These are phyloP conservation scores for Tiaroga cobitis DNA, from an alignment of 2,797 vertebrate genomes.

Conservation along the genomic window DNA sequence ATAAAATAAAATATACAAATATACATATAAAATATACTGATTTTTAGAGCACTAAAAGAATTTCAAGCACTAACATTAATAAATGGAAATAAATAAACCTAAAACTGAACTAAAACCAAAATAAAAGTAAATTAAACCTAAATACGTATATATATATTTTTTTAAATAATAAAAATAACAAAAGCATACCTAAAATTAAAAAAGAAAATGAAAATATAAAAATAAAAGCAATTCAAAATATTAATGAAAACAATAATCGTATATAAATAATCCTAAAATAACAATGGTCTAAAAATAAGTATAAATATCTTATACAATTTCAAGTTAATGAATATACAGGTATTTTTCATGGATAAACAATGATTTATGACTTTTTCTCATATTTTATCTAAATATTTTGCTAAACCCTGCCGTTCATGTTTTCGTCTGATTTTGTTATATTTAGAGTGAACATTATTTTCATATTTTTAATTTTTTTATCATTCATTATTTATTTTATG, in stretches of 20 bases:
- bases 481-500: neutral
- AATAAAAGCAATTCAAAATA: neutral
- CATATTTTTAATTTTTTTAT: neutral
- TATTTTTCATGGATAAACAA: neutral
- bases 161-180: neutral
- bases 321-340: neutral
- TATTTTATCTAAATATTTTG: neutral
- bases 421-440: neutral
- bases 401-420: neutral
- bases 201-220: neutral
- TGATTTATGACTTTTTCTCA: neutral
- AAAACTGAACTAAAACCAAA: neutral
- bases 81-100: neutral
- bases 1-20: neutral
- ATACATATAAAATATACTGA: too few species aligned
- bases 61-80: neutral
- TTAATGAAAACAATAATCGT: neutral
- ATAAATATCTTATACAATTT: neutral
- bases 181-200: too few species aligned
- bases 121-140: neutral
- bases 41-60: neutral
- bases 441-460: neutral
- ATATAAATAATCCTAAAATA: neutral
- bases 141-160: neutral
- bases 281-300: neutral